Conservation (phyloP, 1,140 invertebrate genomes). For the Ostrea denselamellosa region DNA sequence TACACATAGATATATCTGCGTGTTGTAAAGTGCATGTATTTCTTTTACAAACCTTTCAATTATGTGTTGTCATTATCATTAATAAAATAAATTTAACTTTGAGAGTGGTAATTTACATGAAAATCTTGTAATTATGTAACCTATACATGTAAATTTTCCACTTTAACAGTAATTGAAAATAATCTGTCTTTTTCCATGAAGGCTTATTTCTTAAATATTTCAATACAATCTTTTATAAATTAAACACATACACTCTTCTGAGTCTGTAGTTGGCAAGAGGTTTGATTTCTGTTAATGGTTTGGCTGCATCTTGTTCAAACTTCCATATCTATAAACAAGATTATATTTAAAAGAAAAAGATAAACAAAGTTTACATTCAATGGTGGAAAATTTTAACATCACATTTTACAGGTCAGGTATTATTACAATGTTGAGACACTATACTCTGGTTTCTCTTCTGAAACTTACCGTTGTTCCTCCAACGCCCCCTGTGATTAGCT, state of each 20-base stretch:
- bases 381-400: too few species aligned
- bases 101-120: too few species aligned
- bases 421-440: too few species aligned
- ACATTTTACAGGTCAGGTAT: too few species aligned
- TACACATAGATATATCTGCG: background rate
- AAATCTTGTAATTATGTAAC: too few species aligned
- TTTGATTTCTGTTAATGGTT: slow-evolving; percentile 71
- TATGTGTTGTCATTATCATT: too few species aligned
- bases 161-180: too few species aligned
- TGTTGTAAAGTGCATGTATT: background rate
- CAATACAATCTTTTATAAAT: background rate
- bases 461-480: slow-evolving; percentile 75
- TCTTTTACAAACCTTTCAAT: too few species aligned
- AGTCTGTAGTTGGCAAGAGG: slow-evolving; percentile 76
- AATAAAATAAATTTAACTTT: too few species aligned
- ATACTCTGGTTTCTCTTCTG: too few species aligned
- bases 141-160: too few species aligned
- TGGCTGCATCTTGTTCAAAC: slow-evolving; percentile 72
- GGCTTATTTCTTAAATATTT: background rate
- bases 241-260: slow-evolving; percentile 70
- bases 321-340: slow-evolving; percentile 69
- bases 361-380: background rate
- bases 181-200: too few species aligned
- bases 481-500: slow-evolving; percentile 78
- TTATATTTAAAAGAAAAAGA: background rate